These are phyloP conservation scores for Trichogramma evanescens DNA, from an alignment of 2,888 invertebrate species.

Conservation along the genomic window DNA sequence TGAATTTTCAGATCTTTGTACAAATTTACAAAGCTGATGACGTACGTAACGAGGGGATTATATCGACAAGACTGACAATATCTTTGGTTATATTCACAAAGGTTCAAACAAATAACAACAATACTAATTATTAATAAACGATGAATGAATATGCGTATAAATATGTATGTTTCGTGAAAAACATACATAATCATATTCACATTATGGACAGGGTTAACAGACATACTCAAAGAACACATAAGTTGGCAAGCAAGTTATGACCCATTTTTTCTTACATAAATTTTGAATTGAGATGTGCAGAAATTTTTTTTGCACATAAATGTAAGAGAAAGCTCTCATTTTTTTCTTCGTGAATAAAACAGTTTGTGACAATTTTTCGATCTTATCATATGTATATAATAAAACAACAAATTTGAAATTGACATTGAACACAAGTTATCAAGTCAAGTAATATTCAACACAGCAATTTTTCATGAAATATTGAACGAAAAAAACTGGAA, in stretches of 20 bases:
- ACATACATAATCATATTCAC: slow-evolving; percentile 11
- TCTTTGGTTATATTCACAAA: not conserved
- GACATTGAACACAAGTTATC: not conserved
- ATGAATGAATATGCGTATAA: slow-evolving; percentile 8
- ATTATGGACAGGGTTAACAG: slow-evolving; percentile 17
- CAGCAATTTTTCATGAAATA: slow-evolving; percentile 7
- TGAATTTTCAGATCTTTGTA: too few species aligned
- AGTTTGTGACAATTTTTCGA: slow-evolving; percentile 11
- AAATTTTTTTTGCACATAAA: slow-evolving; percentile 4
- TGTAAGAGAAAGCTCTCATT: slow-evolving; percentile 20
- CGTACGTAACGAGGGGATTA: not conserved
- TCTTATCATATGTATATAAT: not conserved
- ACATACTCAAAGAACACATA: slow-evolving; percentile 27
- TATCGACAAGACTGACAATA: not conserved
- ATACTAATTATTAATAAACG: slow-evolving; percentile 8
- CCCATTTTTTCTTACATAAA: slow-evolving; percentile 26
- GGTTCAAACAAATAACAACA: not conserved
- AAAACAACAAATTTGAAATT: not conserved
- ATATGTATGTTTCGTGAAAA: slow-evolving; percentile 20
- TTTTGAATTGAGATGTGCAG: slow-evolving; percentile 8
- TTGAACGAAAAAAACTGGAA: slow-evolving; percentile 10
- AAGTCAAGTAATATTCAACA: too few species aligned
- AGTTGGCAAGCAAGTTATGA: slow-evolving; percentile 32
- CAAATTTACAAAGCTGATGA: too few species aligned
- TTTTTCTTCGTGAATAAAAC: slow-evolving; percentile 1